Evolutionary conservation across 1,140 invertebrate genomes (phyloP), one percentile per base, ranked within the genome.

Genomic region (Plectus sambesii): DNA sequence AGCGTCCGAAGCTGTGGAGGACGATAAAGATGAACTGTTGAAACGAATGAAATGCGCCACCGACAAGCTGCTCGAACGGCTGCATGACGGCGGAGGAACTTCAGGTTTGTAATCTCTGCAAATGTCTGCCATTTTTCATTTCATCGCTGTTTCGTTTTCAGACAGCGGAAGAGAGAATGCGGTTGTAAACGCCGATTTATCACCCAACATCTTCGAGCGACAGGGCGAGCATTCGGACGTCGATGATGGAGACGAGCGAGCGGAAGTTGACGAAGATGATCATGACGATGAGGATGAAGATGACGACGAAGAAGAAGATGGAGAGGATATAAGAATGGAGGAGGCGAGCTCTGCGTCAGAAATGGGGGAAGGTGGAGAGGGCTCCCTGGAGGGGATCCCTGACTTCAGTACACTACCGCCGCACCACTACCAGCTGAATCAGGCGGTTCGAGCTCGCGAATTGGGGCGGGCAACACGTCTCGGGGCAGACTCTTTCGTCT

Each of bases 401-500:
- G 37, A 22, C 42, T 80, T 49, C 2, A 30, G 66, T 76, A 37
- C 76, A 76, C 56, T 73, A 81, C 33, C 79, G 83, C 15, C 27
- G 15, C 43, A 74, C 70, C 56, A 73, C 75, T 60, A 71, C 76
- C 30, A n/a, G n/a, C n/a, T n/a, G n/a, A n/a, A n/a, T n/a, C n/a
- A n/a, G n/a, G n/a, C n/a, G n/a, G n/a, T n/a, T n/a, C n/a, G n/a
- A n/a, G n/a, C n/a, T n/a, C n/a, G n/a, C n/a, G n/a, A n/a, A n/a
- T n/a, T n/a, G n/a, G n/a, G n/a, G n/a, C n/a, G n/a, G n/a, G n/a
- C n/a, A n/a, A n/a, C n/a, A n/a, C n/a, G n/a, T n/a, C n/a, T n/a
- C n/a, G n/a, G n/a, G n/a, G n/a, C n/a, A n/a, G n/a, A n/a, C n/a
- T 67, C 77, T 33, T 85, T 86, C 68, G 75, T 79, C 43, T 73